Conservation (phyloP, 2,888 invertebrate genomes). For the Calliopum simillimum region DNA sequence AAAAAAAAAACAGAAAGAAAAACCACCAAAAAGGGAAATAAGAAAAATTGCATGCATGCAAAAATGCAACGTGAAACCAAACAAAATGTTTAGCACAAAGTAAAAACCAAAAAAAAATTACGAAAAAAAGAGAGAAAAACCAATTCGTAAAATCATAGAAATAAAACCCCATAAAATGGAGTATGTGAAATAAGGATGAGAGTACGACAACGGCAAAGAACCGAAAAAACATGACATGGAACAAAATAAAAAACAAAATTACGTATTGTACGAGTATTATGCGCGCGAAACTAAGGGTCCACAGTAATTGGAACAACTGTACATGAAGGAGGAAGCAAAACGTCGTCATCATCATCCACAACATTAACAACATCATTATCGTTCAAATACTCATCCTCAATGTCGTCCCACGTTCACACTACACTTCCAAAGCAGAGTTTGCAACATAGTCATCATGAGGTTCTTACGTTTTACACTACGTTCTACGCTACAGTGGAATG, state of each 20-base stretch:
- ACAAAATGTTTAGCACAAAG: slow-evolving; percentile 8
- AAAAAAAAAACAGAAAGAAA: not conserved
- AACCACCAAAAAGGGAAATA: not conserved
- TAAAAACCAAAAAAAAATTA: slow-evolving; percentile 19
- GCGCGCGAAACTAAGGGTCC: slow-evolving; percentile 59
- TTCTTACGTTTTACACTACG: not conserved
- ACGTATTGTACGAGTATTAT: slow-evolving; percentile 59
- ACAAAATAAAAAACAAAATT: slow-evolving; percentile 45
- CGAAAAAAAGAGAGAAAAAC: not conserved
- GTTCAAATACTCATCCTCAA: slow-evolving; percentile 7
- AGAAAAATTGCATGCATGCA: slow-evolving; percentile 27
- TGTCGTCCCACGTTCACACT: not conserved
- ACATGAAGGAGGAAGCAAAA: slow-evolving; percentile 46
- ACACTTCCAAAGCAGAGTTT: not conserved
- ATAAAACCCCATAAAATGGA: no score
- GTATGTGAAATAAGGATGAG: no score
- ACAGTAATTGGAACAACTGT: slow-evolving; percentile 64
- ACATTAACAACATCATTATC: slow-evolving; percentile 39
- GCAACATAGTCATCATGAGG: slow-evolving; percentile 20
- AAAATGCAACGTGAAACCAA: slow-evolving; percentile 41
- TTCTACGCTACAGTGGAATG: slow-evolving; percentile 6
- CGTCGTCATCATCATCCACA: slow-evolving; percentile 36
- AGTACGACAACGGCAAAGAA: not conserved
- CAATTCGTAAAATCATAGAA: not conserved
- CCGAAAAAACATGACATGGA: slow-evolving; percentile 31